Percentiles rank a stretch among this genome's conserved stretches.
These are phyloP conservation scores for Desoria tigrina DNA, from an alignment of 2,888 invertebrate species.

Conservation along the genomic window DNA sequence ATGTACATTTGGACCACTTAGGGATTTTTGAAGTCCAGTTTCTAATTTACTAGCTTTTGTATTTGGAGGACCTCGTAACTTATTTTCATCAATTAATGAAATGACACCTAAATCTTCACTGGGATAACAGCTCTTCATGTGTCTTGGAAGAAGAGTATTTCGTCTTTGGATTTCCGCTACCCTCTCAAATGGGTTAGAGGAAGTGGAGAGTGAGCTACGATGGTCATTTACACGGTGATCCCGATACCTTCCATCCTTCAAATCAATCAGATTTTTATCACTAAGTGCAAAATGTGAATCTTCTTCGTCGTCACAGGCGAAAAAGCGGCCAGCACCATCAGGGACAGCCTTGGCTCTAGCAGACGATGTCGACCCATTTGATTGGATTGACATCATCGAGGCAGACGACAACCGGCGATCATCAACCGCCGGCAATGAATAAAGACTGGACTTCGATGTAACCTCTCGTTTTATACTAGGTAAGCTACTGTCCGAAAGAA, in stretches of 20 bases:
- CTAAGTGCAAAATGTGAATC: conserved; percentile 75
- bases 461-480: background rate
- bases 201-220: conserved; percentile 4
- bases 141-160: conserved; percentile 81
- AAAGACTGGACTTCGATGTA: background rate
- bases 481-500: too few relatives aligned
- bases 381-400: conserved; percentile 39
- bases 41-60: background rate
- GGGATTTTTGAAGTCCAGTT: conserved; percentile 25
- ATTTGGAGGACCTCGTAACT: conserved; percentile 19
- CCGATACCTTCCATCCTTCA: conserved; percentile 63
- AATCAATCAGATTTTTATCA: conserved; percentile 69
- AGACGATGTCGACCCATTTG: conserved; percentile 43
- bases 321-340: conserved; percentile 56
- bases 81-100: conserved; percentile 54
- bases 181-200: conserved; percentile 54
- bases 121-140: conserved; percentile 80
- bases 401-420: conserved; percentile 34
- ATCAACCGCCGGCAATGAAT: conserved; percentile 29
- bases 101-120: conserved; percentile 70
- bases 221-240: background rate
- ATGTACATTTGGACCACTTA: conserved; percentile 9
- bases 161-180: conserved; percentile 74
- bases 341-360: conserved; percentile 46
- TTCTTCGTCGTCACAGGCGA: conserved; percentile 81